These are phyloP conservation scores for Garrulus glandarius DNA, from an alignment of 2,797 vertebrate genomes.

Conservation along the genomic window DNA sequence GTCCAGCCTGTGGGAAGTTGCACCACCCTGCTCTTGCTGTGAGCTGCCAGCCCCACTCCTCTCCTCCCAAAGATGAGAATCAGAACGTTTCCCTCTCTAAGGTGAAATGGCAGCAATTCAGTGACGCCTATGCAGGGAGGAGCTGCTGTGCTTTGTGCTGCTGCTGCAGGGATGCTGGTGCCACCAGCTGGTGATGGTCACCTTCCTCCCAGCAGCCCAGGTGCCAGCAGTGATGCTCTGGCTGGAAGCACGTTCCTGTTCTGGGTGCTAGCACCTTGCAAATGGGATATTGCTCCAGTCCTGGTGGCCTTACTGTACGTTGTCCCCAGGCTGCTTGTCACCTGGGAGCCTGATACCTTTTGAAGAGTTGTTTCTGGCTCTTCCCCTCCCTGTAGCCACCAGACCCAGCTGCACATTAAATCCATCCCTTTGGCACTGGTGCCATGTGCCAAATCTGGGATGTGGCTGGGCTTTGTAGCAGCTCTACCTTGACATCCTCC, in stretches of 20 bases:
- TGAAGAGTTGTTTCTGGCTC: not conserved
- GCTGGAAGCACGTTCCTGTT: not conserved
- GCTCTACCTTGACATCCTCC: not conserved
- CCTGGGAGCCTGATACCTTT: not conserved
- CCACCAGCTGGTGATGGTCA: not conserved
- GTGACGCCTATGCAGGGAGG: not conserved
- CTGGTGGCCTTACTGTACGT: not conserved
- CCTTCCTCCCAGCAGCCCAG: not conserved
- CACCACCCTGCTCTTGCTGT: not conserved
- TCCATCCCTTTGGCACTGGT: not conserved
- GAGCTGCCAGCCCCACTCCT: not conserved
- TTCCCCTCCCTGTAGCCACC: not conserved
- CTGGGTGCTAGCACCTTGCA: not conserved
- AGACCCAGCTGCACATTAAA: not conserved
- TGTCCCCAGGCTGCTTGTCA: not conserved
- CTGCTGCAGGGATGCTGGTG: not conserved
- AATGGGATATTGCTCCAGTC: fast-evolving
- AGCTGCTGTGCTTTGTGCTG: not conserved
- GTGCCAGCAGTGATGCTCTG: not conserved
- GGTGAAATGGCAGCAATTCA: not conserved
- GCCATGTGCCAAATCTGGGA: not conserved
- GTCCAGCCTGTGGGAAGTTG: fast-evolving
- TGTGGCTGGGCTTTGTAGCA: fast-evolving
- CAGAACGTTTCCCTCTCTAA: not conserved
- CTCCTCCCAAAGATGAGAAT: not conserved